phyloP scores from a whole-genome alignment of 2,888 invertebrate species.

The Panopea generosa region DNA sequence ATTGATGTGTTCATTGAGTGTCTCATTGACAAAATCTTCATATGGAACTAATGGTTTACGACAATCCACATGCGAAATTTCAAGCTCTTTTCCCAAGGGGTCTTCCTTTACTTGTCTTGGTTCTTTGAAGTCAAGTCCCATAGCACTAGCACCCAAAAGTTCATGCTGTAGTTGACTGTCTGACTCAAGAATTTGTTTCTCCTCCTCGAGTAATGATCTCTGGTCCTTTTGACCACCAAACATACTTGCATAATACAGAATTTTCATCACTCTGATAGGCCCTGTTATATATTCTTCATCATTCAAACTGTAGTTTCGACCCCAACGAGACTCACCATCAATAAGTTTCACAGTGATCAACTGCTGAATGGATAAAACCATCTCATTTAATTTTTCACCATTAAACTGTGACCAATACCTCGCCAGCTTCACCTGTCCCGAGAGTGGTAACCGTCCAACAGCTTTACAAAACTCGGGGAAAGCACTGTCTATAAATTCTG shows the following conservation, averaged over 20 bases:
- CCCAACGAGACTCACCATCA: conserved; percentile 88
- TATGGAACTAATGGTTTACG: conserved; percentile 93
- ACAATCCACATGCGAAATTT: conserved; percentile 92
- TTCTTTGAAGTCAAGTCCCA: conserved; percentile 83
- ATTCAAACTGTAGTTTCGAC: conserved; percentile 89
- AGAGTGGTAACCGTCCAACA: conserved; percentile 90
- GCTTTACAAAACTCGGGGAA: conserved; percentile 91
- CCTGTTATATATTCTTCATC: conserved; percentile 94
- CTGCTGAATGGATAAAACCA: conserved; percentile 89
- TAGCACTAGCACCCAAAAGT: conserved; percentile 75
- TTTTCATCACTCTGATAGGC: conserved; percentile 95
- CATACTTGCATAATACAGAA: conserved; percentile 91
- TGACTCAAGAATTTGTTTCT: conserved; percentile 71
- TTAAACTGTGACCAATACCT: conserved; percentile 90
- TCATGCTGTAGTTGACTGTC: conserved; percentile 69
- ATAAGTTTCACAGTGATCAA: conserved; percentile 94
- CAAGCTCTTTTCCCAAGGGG: conserved; percentile 89
- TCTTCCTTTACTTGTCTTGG: conserved; percentile 79
- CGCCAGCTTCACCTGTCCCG: conserved; percentile 92
- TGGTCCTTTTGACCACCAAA: conserved; percentile 89
- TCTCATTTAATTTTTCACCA: conserved; percentile 67
- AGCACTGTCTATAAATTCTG: conserved; percentile 93
- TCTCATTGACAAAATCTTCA: conserved; percentile 97
- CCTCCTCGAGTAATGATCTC: conserved; percentile 76
- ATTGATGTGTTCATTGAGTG: conserved; percentile 95